These are phyloP conservation scores for Rhabdomys dilectus DNA, from an alignment of 2,113 vertebrate genomes.

Conservation along the genomic window DNA sequence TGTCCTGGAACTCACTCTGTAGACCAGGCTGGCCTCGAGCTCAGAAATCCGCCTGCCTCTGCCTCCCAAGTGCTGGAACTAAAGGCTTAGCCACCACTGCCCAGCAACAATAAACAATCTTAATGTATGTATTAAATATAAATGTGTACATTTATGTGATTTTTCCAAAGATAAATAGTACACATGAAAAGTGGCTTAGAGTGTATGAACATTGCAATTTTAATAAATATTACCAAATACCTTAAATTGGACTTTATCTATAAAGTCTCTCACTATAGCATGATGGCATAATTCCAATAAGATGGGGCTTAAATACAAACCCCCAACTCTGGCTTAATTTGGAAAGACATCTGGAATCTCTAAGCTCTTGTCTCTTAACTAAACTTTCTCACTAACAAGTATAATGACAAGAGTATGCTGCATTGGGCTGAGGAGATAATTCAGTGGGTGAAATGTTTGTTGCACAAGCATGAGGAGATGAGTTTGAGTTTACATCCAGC, in stretches of 20 bases:
- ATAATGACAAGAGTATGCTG: background rate
- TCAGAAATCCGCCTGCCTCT: too few relatives aligned
- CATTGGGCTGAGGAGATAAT: background rate
- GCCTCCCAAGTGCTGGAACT: too few relatives aligned
- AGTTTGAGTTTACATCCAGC: background rate
- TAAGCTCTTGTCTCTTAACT: background rate
- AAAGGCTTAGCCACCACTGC: too few relatives aligned
- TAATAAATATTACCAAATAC: background rate
- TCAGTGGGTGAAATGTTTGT: background rate
- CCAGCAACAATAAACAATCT: background rate
- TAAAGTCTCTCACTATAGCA: background rate
- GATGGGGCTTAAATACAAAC: background rate
- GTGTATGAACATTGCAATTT: background rate
- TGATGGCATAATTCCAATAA: background rate
- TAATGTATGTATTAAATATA: background rate
- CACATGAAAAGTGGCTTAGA: background rate
- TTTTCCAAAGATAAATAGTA: constrained; percentile 21
- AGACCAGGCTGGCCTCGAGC: too few relatives aligned
- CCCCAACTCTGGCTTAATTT: background rate
- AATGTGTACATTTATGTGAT: background rate
- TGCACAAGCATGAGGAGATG: background rate
- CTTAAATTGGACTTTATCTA: background rate
- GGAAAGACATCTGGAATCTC: background rate
- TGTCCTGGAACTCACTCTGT: too few relatives aligned
- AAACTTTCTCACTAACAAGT: background rate